Conservation (phyloP, 2,888 invertebrate genomes). For the Epinotia nisella region DNA sequence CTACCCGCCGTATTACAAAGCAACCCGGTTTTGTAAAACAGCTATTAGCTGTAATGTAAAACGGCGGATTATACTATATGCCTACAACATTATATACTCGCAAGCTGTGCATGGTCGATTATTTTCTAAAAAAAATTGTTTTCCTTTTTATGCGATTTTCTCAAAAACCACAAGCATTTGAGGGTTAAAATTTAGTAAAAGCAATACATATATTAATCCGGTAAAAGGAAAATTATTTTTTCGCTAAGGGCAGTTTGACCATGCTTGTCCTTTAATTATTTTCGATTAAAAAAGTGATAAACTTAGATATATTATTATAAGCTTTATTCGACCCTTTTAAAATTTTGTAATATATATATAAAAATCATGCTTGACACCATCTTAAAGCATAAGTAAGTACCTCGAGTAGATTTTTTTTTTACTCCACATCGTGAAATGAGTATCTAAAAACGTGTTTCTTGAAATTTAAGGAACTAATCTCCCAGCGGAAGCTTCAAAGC, state of each 20-base stretch:
- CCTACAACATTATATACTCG: too few relatives aligned
- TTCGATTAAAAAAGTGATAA: not conserved
- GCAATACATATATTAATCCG: too few relatives aligned
- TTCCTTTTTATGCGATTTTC: too few relatives aligned
- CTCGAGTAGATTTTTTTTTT: not conserved
- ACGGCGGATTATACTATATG: not conserved
- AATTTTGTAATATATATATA: not conserved
- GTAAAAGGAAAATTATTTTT: too few relatives aligned
- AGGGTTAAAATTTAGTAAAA: too few relatives aligned
- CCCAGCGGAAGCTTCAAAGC: conserved; percentile 20
- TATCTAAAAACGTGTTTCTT: not conserved
- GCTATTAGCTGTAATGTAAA: too few relatives aligned
- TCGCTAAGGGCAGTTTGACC: too few relatives aligned
- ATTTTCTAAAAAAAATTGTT: not conserved
- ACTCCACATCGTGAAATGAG: not conserved
- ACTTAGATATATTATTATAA: not conserved
- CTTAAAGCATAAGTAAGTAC: too few relatives aligned
- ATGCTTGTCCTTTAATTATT: too few relatives aligned
- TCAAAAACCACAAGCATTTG: too few relatives aligned
- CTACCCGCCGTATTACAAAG: too few relatives aligned
- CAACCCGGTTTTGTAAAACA: too few relatives aligned
- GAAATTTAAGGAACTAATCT: conserved; percentile 6
- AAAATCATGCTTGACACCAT: not conserved
- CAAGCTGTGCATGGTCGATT: not conserved
- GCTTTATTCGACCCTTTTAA: not conserved